These are phyloP conservation scores for Apodemia hepburni DNA, from an alignment of 2,888 invertebrate genomes.

Conservation along the genomic window DNA sequence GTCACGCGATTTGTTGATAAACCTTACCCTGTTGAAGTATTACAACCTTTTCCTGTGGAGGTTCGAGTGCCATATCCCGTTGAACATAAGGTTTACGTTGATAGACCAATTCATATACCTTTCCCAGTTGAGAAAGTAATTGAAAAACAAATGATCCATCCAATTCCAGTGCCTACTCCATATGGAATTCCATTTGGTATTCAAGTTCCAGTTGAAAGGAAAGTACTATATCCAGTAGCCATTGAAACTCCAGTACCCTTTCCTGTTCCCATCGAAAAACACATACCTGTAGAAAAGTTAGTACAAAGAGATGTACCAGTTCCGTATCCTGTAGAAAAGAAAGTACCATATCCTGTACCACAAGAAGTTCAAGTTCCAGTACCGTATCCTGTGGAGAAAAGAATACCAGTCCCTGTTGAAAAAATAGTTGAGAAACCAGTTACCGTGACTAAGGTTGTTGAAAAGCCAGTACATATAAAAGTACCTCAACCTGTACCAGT, in stretches of 20 bases:
- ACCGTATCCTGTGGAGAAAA: constrained; percentile 60
- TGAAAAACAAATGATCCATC: constrained; percentile 69
- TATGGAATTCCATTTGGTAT: constrained; percentile 60
- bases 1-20: constrained; percentile 77
- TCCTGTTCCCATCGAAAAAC: constrained; percentile 66
- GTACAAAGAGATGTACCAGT: constrained; percentile 68
- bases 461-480: constrained; percentile 64
- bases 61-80: constrained; percentile 73
- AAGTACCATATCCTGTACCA: constrained; percentile 64
- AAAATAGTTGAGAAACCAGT: constrained; percentile 79
- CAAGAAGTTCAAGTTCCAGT: constrained; percentile 59
- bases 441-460: constrained; percentile 65
- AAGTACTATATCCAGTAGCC: constrained; percentile 55
- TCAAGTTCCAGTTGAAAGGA: constrained; percentile 56
- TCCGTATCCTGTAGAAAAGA: constrained; percentile 75
- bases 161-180: constrained; percentile 62
- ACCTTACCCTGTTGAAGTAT: constrained; percentile 78
- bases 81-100: constrained; percentile 75
- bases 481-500: constrained; percentile 61
- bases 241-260: constrained; percentile 64
- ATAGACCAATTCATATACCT: constrained; percentile 69
- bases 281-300: constrained; percentile 52
- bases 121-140: constrained; percentile 73
- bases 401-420: constrained; percentile 70
- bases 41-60: constrained; percentile 76